Conservation (phyloP, 2,113 vertebrate genomes). For the Sminthopsis crassicaudata region DNA sequence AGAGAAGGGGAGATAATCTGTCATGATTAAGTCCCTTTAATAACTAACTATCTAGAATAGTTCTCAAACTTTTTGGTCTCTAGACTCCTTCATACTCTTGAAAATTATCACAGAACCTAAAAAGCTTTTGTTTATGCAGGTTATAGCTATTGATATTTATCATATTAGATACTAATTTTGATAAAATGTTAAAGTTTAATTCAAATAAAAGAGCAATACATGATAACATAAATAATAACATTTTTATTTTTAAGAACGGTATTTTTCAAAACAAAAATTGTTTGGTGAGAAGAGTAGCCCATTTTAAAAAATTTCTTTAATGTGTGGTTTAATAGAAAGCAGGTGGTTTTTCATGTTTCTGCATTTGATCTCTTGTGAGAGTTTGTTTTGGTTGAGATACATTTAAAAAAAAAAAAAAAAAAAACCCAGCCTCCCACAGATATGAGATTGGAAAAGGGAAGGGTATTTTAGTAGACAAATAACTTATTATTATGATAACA, state of each 20-base stretch:
- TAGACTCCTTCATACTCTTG: background rate
- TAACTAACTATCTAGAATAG: background rate
- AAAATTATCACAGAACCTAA: background rate
- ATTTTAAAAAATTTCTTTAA: background rate
- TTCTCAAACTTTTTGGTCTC: background rate
- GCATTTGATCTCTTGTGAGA: background rate
- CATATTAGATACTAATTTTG: background rate
- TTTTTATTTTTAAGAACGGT: background rate
- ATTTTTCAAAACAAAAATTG: background rate
- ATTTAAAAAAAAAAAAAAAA: too few species aligned
- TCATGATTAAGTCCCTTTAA: background rate
- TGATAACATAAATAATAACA: background rate
- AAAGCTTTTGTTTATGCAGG: background rate
- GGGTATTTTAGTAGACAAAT: background rate
- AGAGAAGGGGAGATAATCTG: background rate
- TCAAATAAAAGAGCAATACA: background rate
- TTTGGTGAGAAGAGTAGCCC: background rate
- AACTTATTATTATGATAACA: background rate
- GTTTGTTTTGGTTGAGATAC: background rate
- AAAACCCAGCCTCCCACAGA: background rate
- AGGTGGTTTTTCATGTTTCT: background rate
- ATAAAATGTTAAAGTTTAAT: background rate
- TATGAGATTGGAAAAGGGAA: background rate
- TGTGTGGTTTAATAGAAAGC: background rate
- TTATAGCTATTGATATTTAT: background rate